A percentile compares a stretch with the other conserved stretches of the same genome.
Conservation (phyloP, 92 coral and sea anemone genomes). For the Bergia puertoricense region DNA sequence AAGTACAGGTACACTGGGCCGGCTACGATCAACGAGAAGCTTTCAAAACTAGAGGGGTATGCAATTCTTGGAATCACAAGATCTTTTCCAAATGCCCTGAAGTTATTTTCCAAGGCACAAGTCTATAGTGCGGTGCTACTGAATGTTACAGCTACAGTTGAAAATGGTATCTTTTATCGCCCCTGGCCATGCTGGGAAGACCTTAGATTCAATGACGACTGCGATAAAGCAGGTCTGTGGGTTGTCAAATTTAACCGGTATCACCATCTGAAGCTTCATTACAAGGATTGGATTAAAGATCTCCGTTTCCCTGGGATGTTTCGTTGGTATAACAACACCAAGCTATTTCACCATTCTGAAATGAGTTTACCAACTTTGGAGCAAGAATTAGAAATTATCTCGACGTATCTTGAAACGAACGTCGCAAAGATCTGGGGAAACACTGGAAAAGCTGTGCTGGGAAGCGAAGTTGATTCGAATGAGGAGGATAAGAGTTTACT, state of each 20-base stretch:
- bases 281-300: slow-evolving; percentile 40
- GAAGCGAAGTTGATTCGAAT: background rate
- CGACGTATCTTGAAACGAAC: background rate
- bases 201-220: slow-evolving; percentile 53
- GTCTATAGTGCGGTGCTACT: slow-evolving; percentile 48
- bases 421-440: background rate
- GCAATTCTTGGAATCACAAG: slow-evolving; percentile 44
- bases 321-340: slow-evolving; percentile 19
- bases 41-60: slow-evolving; percentile 27
- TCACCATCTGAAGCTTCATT: slow-evolving; percentile 36
- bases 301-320: slow-evolving; percentile 18
- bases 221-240: slow-evolving; percentile 51
- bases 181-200: slow-evolving; percentile 63
- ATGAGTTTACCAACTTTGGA: slow-evolving; percentile 18
- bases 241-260: slow-evolving; percentile 50
- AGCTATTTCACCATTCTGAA: background rate
- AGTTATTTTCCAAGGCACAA: slow-evolving; percentile 35
- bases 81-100: slow-evolving; percentile 33
- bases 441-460: background rate
- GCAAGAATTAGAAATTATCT: slow-evolving; percentile 23
- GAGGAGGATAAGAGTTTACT: background rate
- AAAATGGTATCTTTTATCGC: slow-evolving; percentile 40
- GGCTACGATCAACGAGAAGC: background rate
- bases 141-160: slow-evolving; percentile 49
- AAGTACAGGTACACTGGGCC: slow-evolving; percentile 53